These are phyloP conservation scores for Mesoclemmys tuberculata DNA, from an alignment of 2,113 vertebrate species.

Conservation along the genomic window DNA sequence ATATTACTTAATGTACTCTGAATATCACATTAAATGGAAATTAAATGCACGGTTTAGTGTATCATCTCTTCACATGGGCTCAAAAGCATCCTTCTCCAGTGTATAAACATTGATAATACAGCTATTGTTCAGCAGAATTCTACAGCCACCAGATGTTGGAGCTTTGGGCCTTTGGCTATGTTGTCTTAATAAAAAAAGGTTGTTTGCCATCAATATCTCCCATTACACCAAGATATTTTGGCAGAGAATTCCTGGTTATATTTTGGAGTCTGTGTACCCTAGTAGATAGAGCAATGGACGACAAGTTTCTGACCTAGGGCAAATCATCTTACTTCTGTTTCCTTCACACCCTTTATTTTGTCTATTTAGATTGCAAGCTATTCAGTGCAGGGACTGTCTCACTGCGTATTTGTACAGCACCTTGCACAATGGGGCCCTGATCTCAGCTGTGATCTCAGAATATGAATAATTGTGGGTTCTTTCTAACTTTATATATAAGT, in stretches of 20 bases:
- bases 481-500: neutral
- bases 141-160: constrained; percentile 56
- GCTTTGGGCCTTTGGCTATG: neutral
- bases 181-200: constrained; percentile 15
- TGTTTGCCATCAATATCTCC: constrained; percentile 25
- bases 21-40: constrained; percentile 76
- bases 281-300: neutral
- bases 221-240: neutral
- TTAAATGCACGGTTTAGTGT: constrained; percentile 79
- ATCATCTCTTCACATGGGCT: constrained; percentile 65
- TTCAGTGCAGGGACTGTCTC: neutral
- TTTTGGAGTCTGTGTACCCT: neutral
- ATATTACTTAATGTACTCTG: constrained; percentile 74
- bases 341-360: neutral
- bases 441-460: neutral
- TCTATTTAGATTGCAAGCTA: neutral
- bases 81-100: constrained; percentile 42
- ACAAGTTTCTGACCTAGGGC: neutral
- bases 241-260: too few relatives aligned
- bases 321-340: neutral
- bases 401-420: neutral
- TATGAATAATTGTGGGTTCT: neutral
- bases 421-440: neutral
- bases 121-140: constrained; percentile 59
- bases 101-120: constrained; percentile 61